Conservation (phyloP, 2,888 invertebrate species). For the Nysson spinosus region DNA sequence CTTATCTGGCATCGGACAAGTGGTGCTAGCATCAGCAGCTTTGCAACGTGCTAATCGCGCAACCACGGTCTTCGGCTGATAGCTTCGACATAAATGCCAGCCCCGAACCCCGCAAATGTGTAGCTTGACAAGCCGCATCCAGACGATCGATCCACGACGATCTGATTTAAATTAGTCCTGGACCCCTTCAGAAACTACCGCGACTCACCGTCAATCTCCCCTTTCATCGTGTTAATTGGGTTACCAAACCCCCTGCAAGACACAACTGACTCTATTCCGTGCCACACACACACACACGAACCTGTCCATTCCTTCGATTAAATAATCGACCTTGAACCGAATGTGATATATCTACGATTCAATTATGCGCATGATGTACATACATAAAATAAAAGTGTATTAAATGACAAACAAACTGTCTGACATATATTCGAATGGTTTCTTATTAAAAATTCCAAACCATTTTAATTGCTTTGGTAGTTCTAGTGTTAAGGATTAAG, state of each 20-base stretch:
- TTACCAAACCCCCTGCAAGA: constrained; percentile 49
- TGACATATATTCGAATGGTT: too few relatives aligned
- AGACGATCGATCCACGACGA: constrained; percentile 46
- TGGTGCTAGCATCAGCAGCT: constrained; percentile 33
- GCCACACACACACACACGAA: too few relatives aligned
- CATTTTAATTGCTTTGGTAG: too few relatives aligned
- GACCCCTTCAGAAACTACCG: constrained; percentile 49
- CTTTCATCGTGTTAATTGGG: constrained; percentile 62
- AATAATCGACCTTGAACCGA: too few relatives aligned
- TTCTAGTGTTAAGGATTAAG: too few relatives aligned
- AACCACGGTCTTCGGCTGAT: constrained; percentile 34
- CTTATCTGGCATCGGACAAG: constrained; percentile 48
- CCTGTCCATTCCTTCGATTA: too few relatives aligned
- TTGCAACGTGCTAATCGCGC: constrained; percentile 49
- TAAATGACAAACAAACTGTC: too few relatives aligned
- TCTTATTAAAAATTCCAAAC: too few relatives aligned
- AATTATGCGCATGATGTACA: too few relatives aligned
- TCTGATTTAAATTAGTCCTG: constrained; percentile 44
- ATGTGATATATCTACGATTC: too few relatives aligned
- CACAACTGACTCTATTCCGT: too few relatives aligned
- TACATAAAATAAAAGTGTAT: too few relatives aligned
- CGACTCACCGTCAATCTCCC: constrained; percentile 60
- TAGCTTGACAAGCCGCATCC: constrained; percentile 52
- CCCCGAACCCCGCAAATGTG: constrained; percentile 43
- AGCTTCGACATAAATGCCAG: constrained; percentile 49